Evolutionary conservation across 2,113 vertebrate species (phyloP).

Genomic region (Hirundichthys speculiger): DNA sequence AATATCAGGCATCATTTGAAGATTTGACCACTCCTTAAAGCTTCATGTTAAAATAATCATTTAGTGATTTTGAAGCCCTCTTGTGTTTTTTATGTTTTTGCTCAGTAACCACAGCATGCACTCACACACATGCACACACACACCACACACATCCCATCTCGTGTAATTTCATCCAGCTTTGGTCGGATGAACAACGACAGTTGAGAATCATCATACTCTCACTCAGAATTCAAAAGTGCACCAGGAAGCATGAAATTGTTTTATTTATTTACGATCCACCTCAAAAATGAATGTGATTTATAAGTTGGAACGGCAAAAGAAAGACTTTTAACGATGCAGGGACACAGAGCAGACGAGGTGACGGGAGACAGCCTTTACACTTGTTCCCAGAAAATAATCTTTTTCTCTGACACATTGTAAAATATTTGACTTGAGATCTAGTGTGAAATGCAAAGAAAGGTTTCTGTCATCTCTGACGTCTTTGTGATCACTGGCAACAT

Average conservation of each 20-base stretch:
- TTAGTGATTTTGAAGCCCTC: conserved; percentile 17
- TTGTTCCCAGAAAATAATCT: neutral
- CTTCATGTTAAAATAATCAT: too few relatives aligned
- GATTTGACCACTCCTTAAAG: too few relatives aligned
- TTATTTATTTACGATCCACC: conserved; percentile 75
- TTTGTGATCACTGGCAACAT: conserved; percentile 16
- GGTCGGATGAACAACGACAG: conserved; percentile 68
- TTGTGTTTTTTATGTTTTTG: conserved; percentile 38
- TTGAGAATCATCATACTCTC: conserved; percentile 59
- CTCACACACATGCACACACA: conserved; percentile 13
- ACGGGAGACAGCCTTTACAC: conserved; percentile 13
- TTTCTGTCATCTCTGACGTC: neutral
- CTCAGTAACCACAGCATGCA: conserved; percentile 28
- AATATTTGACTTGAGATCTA: neutral
- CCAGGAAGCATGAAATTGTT: conserved; percentile 74
- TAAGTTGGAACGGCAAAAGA: conserved; percentile 45
- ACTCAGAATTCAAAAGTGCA: conserved; percentile 66
- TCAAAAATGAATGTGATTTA: conserved; percentile 68
- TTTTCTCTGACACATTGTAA: neutral
- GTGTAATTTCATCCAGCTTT: conserved; percentile 61
- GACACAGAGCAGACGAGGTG: conserved; percentile 14
- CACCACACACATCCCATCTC: conserved; percentile 40
- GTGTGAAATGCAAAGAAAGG: conserved; percentile 2
- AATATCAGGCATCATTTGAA: too few relatives aligned
- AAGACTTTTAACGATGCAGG: conserved; percentile 50